These are phyloP conservation scores for Cryptosula pallasiana DNA, from an alignment of 2,888 invertebrate genomes.

Conservation along the genomic window DNA sequence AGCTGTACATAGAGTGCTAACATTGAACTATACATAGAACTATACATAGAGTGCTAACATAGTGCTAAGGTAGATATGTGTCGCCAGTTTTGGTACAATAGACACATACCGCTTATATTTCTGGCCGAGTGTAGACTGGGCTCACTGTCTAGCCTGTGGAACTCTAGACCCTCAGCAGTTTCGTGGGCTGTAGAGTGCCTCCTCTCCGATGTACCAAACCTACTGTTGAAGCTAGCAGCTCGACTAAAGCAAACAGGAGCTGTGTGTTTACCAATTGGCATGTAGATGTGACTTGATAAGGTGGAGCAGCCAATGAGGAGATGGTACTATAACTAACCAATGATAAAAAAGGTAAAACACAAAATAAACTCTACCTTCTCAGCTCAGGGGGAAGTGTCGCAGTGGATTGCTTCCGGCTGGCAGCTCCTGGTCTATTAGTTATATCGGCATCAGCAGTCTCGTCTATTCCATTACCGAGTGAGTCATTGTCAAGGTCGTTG, in stretches of 20 bases:
- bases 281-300: too few relatives aligned
- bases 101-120: conserved; percentile 14
- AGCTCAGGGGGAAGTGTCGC: background rate
- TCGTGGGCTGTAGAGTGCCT: background rate
- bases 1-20: too few relatives aligned
- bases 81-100: too few relatives aligned
- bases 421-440: background rate
- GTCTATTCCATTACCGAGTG: background rate
- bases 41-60: too few relatives aligned
- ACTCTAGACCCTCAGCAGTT: background rate
- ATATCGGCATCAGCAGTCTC: background rate
- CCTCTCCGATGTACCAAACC: background rate
- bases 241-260: too few relatives aligned
- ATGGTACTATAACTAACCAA: too few relatives aligned
- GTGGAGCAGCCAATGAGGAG: too few relatives aligned
- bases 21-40: too few relatives aligned
- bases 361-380: background rate
- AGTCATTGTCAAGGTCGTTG: background rate
- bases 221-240: background rate
- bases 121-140: conserved; percentile 1
- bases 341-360: too few relatives aligned
- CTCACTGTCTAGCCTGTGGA: background rate
- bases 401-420: background rate
- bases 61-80: too few relatives aligned
- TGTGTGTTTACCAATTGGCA: too few relatives aligned